Evolutionary conservation across 92 coral and sea anemone species (phyloP), one percentile per base, ranked within the genome.

Genomic region (Porites evermanni): DNA sequence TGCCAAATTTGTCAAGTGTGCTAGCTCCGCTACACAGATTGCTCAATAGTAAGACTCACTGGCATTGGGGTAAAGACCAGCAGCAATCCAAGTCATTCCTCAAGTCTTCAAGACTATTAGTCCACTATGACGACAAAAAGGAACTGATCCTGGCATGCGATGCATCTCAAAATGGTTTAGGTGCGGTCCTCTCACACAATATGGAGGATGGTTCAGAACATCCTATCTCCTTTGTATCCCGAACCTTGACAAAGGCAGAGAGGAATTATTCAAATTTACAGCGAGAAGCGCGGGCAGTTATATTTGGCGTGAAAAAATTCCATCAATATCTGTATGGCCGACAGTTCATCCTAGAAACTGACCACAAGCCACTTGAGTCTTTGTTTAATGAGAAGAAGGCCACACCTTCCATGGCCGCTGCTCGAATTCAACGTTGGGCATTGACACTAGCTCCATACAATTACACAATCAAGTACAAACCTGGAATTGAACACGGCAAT

Each of bases 291-390:
- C 73, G 53, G 4, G 16, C 70, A 29, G 20, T 70, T 19, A 51
- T 82, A 51, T 70, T 69, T 52, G 80, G 80, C 11, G 82, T 29
- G 63, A 75, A 84, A 65, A 84, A 74, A 67, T 84, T 84, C 50
- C 74, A 84, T 66, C 72, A 84, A 44, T 74, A 72, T 53, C 67
- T 88, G 23, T 88, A 91, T 77, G 91, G 95, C 12, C 73, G 89
- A 67, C 91, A 85, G 19, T 89, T 92, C 66, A 86, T 81, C 12
- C 69, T 86, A 54, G 86, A 75, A 50, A 92, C 95, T 50, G 95
- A 86, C 69, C 91, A 89, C 67, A 82, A 92, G 32, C 93, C 93
- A 9, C 66, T 89, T 21, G 81, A 52, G 12, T 70, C 81, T 47
- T 78, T 86, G 19, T 89, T 92, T 70, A 89, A 64, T 54, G 82